Evolutionary conservation across 2,888 invertebrate genomes (phyloP), one percentile per base, ranked within the genome.

Genomic region (Chaitophorus viminalis): DNA sequence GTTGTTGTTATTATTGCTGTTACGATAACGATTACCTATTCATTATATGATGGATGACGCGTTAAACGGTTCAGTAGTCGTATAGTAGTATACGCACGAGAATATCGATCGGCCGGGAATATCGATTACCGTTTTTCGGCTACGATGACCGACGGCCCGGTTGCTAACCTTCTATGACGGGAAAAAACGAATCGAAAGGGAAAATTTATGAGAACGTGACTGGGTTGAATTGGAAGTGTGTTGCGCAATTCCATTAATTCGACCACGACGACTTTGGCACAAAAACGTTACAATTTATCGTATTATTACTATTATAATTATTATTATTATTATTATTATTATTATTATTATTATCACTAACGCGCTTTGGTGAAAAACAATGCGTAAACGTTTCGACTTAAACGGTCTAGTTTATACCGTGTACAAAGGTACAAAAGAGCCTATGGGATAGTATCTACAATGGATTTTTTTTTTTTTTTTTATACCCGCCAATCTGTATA

Each of bases 171-270:
- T 33, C 82, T n/a, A 52, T 72, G 70, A 82, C 82, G 82, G 25
- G 39, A n/a, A 82, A 82, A 82, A 82, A 29, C 18, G 11, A 31
- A 46, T 72, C 33, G 82, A 82, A 82, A 82, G 82, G 82, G 82
- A 82, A 82, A 82, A 70, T 21, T 18, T 33, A 33, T 29, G 72
- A 17, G 52, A 68, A 52, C 70, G 70, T 52, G 82, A 81, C 68
- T 33, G 70, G 70, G 70, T 70, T 46, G 46, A 82, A 70, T 46
- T 18, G 31, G 25, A 54, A n/a, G n/a, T 29, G 46, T 25, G 52
- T 82, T 82, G 72, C 72, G 33, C 82, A 82, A 82, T 29, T 21
- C n/a, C 21, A 68, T 75, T 46, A n/a, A n/a, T n/a, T 74, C 33
- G 36, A n/a, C 9, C 33, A 72, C 29, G 72, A 72, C 33, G 72